Conservation (phyloP, 2,888 invertebrate genomes). For the Rotaria sp. region DNA sequence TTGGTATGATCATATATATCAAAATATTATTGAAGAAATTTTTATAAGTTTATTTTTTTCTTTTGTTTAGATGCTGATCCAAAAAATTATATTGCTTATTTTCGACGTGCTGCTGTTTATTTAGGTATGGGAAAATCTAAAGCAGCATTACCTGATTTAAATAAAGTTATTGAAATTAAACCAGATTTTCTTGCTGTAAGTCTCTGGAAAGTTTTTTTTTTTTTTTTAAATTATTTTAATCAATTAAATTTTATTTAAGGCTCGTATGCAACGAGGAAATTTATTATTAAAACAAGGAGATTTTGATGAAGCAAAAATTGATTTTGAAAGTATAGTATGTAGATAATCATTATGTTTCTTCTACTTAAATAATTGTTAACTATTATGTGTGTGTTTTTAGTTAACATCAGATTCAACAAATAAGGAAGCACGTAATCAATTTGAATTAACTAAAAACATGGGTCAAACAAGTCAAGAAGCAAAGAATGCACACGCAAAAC, state of each 20-base stretch:
- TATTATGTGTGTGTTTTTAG: neutral
- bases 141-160: conserved; percentile 85
- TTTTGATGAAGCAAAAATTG: conserved; percentile 71
- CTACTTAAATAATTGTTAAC: neutral
- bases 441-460: conserved; percentile 64
- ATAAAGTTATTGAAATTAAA: conserved; percentile 81
- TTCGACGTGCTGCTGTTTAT: conserved; percentile 87
- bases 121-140: conserved; percentile 89
- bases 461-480: conserved; percentile 62
- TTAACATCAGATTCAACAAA: conserved; percentile 56
- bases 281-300: conserved; percentile 81
- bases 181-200: conserved; percentile 85
- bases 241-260: conserved; percentile 55
- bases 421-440: conserved; percentile 67
- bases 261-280: conserved; percentile 71
- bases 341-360: neutral
- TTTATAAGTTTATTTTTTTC: neutral
- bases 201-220: neutral
- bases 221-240: neutral
- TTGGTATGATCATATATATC: conserved; percentile 59
- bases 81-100: conserved; percentile 86
- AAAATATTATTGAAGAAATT: conserved; percentile 32
- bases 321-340: conserved; percentile 78
- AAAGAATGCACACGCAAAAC: conserved; percentile 62
- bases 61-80: conserved; percentile 85